phyloP scores from a whole-genome alignment of 2,113 vertebrate species.

The Semnornis frantzii region DNA sequence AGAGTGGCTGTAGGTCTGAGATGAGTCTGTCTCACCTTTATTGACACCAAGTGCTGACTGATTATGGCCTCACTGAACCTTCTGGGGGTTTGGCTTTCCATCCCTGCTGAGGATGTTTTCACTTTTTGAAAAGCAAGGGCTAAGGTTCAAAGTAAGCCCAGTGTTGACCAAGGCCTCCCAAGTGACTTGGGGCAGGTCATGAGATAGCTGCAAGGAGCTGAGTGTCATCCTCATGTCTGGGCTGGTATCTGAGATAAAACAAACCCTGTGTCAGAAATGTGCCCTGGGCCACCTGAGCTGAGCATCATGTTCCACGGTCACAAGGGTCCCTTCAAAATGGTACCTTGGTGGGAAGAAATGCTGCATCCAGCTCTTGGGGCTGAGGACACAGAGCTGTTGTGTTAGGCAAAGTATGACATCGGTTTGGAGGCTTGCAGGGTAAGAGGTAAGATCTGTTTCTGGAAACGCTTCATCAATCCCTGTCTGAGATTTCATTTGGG shows the following conservation, averaged over 20 bases:
- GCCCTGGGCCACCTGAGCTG: fast-evolving
- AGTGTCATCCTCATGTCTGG: background rate
- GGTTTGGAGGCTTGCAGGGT: background rate
- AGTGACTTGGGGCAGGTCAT: background rate
- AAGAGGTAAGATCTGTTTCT: background rate
- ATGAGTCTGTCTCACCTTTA: background rate
- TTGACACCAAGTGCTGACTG: background rate
- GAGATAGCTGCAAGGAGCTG: background rate
- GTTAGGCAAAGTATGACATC: background rate
- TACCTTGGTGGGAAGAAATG: background rate
- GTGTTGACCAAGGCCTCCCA: background rate
- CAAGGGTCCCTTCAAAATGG: background rate
- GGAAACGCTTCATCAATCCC: background rate
- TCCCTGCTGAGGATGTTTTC: background rate
- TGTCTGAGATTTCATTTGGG: background rate
- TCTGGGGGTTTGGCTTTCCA: background rate
- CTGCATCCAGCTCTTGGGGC: background rate
- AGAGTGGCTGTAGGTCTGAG: background rate
- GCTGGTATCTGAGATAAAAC: background rate
- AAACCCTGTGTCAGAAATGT: fast-evolving
- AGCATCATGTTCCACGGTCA: fast-evolving
- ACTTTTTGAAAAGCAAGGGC: background rate
- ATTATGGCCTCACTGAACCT: background rate
- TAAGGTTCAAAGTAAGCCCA: fast-evolving
- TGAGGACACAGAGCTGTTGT: fast-evolving